Evolutionary conservation across 2,888 invertebrate genomes (phyloP).

Genomic region (Colletes collaris): DNA sequence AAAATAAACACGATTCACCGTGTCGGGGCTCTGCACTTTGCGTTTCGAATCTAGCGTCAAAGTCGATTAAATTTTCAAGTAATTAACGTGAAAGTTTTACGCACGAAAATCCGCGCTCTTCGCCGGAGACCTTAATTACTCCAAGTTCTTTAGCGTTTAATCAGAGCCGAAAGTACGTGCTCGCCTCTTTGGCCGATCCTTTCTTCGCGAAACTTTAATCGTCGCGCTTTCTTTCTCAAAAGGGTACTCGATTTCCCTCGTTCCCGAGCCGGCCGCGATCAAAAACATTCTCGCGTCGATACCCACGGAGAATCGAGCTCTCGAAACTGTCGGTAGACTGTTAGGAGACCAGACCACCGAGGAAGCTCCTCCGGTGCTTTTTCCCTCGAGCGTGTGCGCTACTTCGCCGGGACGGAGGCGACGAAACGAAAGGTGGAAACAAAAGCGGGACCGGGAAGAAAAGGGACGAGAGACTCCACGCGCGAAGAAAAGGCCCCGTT

Average conservation of each 20-base stretch:
- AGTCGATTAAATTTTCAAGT: too few species aligned
- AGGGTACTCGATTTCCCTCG: slow-evolving; percentile 7
- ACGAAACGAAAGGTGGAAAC: too few species aligned
- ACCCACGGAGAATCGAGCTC: not conserved
- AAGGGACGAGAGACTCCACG: not conserved
- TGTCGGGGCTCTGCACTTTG: too few species aligned
- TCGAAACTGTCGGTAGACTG: not conserved
- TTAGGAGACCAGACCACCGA: not conserved
- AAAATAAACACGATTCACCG: too few species aligned
- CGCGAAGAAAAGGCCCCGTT: not conserved
- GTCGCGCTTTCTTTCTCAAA: slow-evolving; percentile 10
- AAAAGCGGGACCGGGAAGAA: not conserved
- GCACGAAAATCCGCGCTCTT: not conserved
- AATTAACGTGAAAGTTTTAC: not conserved
- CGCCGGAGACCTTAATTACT: slow-evolving; percentile 29
- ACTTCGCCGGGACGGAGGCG: too few species aligned
- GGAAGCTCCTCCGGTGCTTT: not conserved
- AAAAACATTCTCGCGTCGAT: not conserved
- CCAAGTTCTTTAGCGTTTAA: slow-evolving; percentile 42
- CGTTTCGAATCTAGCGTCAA: too few species aligned
- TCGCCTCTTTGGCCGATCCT: not conserved
- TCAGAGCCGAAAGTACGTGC: slow-evolving; percentile 8
- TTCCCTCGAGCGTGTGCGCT: not conserved
- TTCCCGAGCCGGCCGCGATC: not conserved
- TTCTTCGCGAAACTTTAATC: slow-evolving; percentile 21